These are phyloP conservation scores for Anseranas semipalmata DNA, from an alignment of 2,113 vertebrate genomes.

Conservation along the genomic window DNA sequence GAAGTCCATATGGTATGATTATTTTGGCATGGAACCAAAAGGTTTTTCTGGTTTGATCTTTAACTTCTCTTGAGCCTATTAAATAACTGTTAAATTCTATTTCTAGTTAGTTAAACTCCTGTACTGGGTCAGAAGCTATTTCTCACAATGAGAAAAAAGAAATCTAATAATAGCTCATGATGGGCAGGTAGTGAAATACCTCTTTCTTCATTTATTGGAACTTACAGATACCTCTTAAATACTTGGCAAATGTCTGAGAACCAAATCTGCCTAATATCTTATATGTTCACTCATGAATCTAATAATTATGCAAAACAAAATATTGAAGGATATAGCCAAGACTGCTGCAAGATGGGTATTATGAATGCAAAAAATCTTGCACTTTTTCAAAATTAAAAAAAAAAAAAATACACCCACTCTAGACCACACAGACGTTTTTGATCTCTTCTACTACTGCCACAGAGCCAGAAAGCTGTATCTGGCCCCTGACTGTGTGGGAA, in stretches of 20 bases:
- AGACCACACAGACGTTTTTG: background rate
- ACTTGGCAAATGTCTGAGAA: background rate
- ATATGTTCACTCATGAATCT: background rate
- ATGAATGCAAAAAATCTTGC: background rate
- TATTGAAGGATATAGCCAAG: background rate
- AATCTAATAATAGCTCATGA: background rate
- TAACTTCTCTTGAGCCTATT: slow-evolving; percentile 26
- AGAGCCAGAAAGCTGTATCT: background rate
- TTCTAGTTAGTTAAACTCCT: slow-evolving; percentile 42
- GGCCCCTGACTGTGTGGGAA: background rate
- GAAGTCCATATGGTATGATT: background rate
- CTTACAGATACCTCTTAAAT: background rate
- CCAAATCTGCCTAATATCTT: background rate
- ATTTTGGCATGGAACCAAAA: slow-evolving; percentile 8
- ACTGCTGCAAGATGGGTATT: background rate
- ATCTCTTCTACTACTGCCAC: background rate
- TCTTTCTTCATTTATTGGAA: background rate
- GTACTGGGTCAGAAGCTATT: background rate
- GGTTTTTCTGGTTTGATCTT: slow-evolving; percentile 15
- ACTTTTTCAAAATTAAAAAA: background rate
- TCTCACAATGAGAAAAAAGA: background rate
- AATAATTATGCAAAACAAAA: background rate
- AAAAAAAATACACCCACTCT: background rate
- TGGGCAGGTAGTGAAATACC: background rate
- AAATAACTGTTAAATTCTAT: slow-evolving; percentile 26